Percentiles rank a stretch among this genome's conserved stretches.
Conservation (phyloP, 2,888 invertebrate species). For the Candidula unifasciata region DNA sequence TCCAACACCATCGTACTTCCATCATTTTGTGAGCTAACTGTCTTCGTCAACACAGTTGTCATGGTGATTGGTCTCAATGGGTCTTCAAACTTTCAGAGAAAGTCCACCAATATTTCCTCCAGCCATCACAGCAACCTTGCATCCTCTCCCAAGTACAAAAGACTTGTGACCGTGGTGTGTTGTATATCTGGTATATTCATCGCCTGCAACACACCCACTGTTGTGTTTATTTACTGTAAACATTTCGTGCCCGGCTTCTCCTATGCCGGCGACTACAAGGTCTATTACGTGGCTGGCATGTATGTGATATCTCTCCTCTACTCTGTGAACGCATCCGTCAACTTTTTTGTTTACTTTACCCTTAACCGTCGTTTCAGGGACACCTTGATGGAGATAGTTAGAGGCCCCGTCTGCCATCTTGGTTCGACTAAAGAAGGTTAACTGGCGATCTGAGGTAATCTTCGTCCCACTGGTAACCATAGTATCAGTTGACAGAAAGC, state of each 20-base stretch:
- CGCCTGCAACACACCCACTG: background rate
- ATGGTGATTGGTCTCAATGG: slow-evolving; percentile 13
- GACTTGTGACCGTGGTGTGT: background rate
- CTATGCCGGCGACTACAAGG: background rate
- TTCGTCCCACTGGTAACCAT: too few relatives aligned
- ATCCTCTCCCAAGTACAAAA: background rate
- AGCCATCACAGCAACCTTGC: background rate
- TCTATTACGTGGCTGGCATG: background rate
- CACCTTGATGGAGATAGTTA: too few relatives aligned
- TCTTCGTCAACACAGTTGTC: slow-evolving; percentile 5
- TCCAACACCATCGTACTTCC: slow-evolving; percentile 14
- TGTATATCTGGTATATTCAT: background rate
- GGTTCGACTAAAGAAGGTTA: too few relatives aligned
- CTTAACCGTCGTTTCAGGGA: background rate
- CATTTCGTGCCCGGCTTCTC: background rate
- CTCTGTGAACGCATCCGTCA: background rate
- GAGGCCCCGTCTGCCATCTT: too few relatives aligned
- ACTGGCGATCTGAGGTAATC: too few relatives aligned
- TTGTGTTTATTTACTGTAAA: background rate
- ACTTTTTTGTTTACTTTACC: slow-evolving; percentile 14
- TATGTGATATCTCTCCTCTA: background rate
- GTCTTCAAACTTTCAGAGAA: slow-evolving; percentile 4
- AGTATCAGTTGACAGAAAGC: too few relatives aligned
- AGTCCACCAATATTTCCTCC: background rate
- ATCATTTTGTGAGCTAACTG: slow-evolving; percentile 2